A percentile compares a stretch with the other conserved stretches of the same genome.
phyloP scores from a whole-genome alignment of 2,113 vertebrate genomes.

The Dicrurus megarhynchus region DNA sequence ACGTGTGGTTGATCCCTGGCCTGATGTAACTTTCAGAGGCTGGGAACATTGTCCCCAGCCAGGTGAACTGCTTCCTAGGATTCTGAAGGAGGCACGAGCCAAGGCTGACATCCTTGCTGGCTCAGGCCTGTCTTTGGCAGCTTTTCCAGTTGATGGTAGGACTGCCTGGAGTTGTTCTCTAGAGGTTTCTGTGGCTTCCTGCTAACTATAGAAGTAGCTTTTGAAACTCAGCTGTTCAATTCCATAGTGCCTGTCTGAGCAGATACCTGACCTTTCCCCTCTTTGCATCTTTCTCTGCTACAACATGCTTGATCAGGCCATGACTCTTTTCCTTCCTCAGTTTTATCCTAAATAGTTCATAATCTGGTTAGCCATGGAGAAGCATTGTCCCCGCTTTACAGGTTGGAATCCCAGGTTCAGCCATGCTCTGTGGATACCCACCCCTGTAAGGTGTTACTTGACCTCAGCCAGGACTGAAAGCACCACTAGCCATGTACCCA shows the following conservation, averaged over 20 bases:
- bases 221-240: neutral
- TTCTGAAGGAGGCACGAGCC: neutral
- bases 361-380: neutral
- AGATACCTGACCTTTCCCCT: neutral
- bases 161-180: neutral
- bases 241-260: neutral
- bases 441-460: neutral
- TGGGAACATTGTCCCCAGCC: accelerated
- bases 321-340: neutral
- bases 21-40: neutral
- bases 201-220: neutral
- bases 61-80: neutral
- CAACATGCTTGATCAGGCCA: neutral
- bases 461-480: neutral
- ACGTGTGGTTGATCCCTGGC: accelerated
- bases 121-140: neutral
- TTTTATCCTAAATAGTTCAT: neutral
- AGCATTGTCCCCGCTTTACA: neutral
- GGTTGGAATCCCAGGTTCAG: neutral
- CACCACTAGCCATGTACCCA: neutral
- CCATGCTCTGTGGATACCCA: neutral
- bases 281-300: neutral
- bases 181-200: neutral
- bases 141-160: neutral
- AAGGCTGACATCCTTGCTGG: neutral